A percentile compares a stretch with the other conserved stretches of the same genome.
Evolutionary conservation across 2,113 vertebrate species (phyloP).

Genomic region (Cyphomyrus discorhynchus): DNA sequence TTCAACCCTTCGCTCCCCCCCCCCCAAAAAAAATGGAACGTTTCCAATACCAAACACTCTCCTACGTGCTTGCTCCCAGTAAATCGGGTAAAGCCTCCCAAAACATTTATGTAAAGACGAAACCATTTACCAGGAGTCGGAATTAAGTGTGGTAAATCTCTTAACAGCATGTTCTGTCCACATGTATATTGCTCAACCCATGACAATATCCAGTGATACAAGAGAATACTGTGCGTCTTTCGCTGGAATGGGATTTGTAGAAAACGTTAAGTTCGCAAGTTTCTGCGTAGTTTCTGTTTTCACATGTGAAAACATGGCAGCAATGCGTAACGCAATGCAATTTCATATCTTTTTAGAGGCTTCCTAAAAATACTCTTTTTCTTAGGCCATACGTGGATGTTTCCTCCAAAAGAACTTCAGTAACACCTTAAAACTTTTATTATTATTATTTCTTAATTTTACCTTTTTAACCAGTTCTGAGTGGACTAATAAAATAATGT

Average conservation of each 20-base stretch:
- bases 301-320: neutral
- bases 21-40: too few relatives aligned
- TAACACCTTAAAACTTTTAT: constrained; percentile 46
- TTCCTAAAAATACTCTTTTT: neutral
- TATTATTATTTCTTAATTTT: constrained; percentile 22
- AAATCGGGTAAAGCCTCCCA: neutral
- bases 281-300: neutral
- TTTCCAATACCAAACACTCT: neutral
- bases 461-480: neutral
- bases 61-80: neutral
- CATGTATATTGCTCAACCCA: neutral
- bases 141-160: neutral
- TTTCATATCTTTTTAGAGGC: too few relatives aligned
- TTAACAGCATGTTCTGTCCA: neutral
- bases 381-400: neutral
- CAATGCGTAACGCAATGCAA: neutral
- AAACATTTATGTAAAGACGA: neutral
- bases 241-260: neutral
- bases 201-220: neutral
- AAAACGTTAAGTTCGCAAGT: neutral
- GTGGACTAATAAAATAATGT: neutral
- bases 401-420: constrained; percentile 33
- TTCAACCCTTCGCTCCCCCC: too few relatives aligned
- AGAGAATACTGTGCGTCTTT: neutral
- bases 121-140: neutral